Percentiles rank a stretch among this genome's conserved stretches.
Conservation (phyloP, 2,888 invertebrate genomes). For the Sepiola atlantica region DNA sequence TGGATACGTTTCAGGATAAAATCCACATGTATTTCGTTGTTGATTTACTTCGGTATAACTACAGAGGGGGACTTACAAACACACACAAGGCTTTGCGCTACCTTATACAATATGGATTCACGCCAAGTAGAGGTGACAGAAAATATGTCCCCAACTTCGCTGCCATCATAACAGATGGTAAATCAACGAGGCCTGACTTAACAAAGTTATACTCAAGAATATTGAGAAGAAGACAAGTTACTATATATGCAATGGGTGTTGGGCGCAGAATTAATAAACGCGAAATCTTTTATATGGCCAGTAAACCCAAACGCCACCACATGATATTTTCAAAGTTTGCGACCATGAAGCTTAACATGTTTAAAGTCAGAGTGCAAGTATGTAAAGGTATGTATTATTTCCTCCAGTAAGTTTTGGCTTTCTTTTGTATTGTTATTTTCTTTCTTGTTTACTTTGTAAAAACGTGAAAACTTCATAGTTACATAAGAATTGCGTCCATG, state of each 20-base stretch:
- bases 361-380: background rate
- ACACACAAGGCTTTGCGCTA: background rate
- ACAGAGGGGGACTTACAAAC: background rate
- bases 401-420: background rate
- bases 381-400: background rate
- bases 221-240: background rate
- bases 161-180: background rate
- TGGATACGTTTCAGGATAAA: background rate
- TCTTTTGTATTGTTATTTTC: too few relatives aligned
- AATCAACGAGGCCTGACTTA: background rate
- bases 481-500: too few relatives aligned
- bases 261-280: background rate
- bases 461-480: too few relatives aligned
- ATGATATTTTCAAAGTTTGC: background rate
- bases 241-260: background rate
- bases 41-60: background rate
- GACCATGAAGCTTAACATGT: background rate
- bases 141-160: background rate
- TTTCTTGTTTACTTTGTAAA: too few relatives aligned
- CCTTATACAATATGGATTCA: background rate
- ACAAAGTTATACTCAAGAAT: rapidly evolving
- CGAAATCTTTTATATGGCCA: background rate
- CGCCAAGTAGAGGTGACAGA: background rate
- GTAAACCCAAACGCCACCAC: background rate
- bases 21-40: background rate